Base-by-base conservation (phyloP, 2,113 vertebrate genomes). In the cattle (Bos taurus) region DNA sequence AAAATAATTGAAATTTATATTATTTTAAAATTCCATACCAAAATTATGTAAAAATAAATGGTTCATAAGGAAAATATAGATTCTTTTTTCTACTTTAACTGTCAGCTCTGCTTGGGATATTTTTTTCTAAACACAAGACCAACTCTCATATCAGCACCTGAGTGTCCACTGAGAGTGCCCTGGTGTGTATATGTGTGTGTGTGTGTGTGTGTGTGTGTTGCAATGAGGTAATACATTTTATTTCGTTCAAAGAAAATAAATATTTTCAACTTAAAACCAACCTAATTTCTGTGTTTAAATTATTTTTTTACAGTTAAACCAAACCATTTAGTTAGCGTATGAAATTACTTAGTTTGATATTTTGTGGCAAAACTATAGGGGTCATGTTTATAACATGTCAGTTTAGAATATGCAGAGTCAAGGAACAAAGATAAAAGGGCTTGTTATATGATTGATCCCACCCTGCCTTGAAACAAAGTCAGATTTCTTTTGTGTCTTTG, bases 401-500 rank as follows among this genome's bases (percentile, higher is more conserved):
- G 83, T 91, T 94, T 94, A 80, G 14, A 84, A 4, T 54, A 78
- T 3, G 10, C 1, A 17, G 14, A 94, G 40, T 97, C 40, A 96
- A 96, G 91, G 96, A 98, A 91, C 52, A 95, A 80, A 95, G 80
- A 33, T 90, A 78, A 91, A 95, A 97, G 15, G 60, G 84, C n/a
- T 88, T 52, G 5, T 94, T 87, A 52, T 52, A 56, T 88, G 82
- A 94, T 60, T 56, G 33, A 94, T 85, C 50, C 36, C 36, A 87
- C 50, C 2, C 36, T 87, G 52, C 48, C 64, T 52, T 93, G 62
- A 85, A 94, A 92, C 43, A 74, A 93, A 77, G 83, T 95, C 71
- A 88, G 50, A 90, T 90, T 56, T 81, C 60, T 85, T 92, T 25
- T 90, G 14, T 1, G 0, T 77, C 46, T 82, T 96, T 28, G 60